A percentile compares a stretch with the other conserved stretches of the same genome.
Conservation (phyloP, 2,797 vertebrate genomes). For the Erithacus rubecula region DNA sequence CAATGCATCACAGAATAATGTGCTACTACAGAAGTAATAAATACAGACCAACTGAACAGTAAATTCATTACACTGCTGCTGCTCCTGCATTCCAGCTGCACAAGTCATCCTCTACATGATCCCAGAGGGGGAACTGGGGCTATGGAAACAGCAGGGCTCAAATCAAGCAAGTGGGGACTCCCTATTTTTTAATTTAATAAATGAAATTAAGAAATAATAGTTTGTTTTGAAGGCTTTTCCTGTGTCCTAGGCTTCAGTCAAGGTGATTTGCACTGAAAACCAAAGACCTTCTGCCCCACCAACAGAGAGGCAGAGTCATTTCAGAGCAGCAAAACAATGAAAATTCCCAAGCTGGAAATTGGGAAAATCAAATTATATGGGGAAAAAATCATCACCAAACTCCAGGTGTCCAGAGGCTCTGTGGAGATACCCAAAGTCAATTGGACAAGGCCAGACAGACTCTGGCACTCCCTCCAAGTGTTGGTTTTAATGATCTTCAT, state of each 20-base stretch:
- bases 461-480: neutral
- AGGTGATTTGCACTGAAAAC: neutral
- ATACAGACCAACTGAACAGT: neutral
- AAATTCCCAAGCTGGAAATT: neutral
- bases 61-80: neutral
- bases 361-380: neutral
- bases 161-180: neutral
- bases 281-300: neutral
- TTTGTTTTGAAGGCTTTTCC: neutral
- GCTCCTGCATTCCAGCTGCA: neutral
- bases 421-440: neutral
- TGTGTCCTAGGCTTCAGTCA: neutral
- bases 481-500: neutral
- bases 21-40: neutral
- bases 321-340: neutral
- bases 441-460: too few relatives aligned
- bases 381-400: neutral
- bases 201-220: neutral
- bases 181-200: neutral
- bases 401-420: neutral
- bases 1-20: neutral
- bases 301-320: neutral
- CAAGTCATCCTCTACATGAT: accelerated
- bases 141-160: neutral
- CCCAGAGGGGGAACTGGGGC: neutral